A percentile compares a stretch with the other conserved stretches of the same genome.
These are phyloP conservation scores for Lepidurus apus DNA, from an alignment of 1,140 invertebrate genomes.

Conservation along the genomic window DNA sequence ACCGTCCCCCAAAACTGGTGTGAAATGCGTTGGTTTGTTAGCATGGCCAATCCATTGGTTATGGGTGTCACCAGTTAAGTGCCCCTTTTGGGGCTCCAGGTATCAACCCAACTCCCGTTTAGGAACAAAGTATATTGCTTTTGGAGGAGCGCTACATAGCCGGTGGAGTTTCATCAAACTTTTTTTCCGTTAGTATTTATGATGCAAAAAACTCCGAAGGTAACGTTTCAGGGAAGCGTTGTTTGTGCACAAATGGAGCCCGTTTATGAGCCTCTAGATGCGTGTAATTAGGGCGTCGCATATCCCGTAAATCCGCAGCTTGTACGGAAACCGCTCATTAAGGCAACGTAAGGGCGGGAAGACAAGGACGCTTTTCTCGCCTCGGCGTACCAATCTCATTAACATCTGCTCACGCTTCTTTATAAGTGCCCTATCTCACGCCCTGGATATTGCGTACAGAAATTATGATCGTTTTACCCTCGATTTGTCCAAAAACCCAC, in stretches of 20 bases:
- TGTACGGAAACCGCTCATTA: constrained; percentile 21
- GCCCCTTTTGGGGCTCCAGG: neutral
- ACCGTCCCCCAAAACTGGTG: neutral
- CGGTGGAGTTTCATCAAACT: too few relatives aligned
- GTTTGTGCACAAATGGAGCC: neutral
- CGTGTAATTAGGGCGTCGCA: constrained; percentile 18
- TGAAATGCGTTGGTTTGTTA: constrained; percentile 6
- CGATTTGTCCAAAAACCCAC: neutral
- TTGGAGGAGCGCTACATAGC: too few relatives aligned
- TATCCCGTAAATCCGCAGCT: constrained; percentile 16
- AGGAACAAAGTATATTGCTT: too few relatives aligned
- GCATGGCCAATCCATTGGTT: constrained; percentile 4
- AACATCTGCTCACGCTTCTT: constrained; percentile 21
- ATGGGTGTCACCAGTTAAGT: neutral
- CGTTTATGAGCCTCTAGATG: constrained; percentile 1
- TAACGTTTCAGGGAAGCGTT: too few relatives aligned
- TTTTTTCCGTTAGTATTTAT: too few relatives aligned
- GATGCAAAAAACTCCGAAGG: too few relatives aligned
- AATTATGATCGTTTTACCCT: constrained; percentile 3
- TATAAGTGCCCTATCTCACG: constrained; percentile 9
- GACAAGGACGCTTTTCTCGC: constrained; percentile 14
- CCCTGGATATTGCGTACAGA: neutral
- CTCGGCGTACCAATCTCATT: constrained; percentile 14
- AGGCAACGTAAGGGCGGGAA: constrained; percentile 20
- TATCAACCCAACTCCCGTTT: neutral